Evolutionary conservation across 2,113 vertebrate species (phyloP).

Genomic region (Lophotis ruficrista): DNA sequence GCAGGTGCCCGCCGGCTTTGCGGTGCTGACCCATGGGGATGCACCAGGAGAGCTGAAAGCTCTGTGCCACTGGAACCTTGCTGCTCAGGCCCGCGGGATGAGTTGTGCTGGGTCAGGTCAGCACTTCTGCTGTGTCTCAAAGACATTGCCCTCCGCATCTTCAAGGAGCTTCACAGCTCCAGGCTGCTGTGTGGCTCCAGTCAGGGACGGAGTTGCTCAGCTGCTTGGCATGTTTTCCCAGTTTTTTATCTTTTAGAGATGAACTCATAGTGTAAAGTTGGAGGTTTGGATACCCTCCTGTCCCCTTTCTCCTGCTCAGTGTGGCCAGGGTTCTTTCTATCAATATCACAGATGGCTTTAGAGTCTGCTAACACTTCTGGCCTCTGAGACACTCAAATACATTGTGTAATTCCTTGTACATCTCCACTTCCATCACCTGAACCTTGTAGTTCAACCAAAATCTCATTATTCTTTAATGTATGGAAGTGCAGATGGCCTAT

Average conservation of each 20-base stretch:
- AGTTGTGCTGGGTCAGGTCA: background rate
- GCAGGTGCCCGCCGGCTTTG: accelerated
- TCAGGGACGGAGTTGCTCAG: background rate
- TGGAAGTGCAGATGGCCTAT: background rate
- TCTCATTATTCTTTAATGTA: background rate
- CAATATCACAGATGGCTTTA: background rate
- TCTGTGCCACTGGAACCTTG: accelerated
- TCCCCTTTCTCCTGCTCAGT: background rate
- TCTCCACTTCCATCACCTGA: background rate
- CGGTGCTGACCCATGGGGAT: accelerated
- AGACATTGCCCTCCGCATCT: background rate
- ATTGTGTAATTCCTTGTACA: background rate
- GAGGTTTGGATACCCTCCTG: background rate
- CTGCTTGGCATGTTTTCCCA: background rate
- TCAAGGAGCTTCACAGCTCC: background rate
- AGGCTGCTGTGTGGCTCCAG: background rate
- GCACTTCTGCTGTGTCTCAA: background rate
- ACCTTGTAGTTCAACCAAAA: background rate
- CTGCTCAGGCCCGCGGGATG: background rate
- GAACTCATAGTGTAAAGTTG: background rate
- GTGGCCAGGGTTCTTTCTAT: background rate
- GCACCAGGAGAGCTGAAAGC: accelerated
- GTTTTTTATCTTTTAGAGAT: background rate
- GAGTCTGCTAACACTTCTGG: background rate
- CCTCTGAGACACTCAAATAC: background rate